phyloP scores from a whole-genome alignment of 37 sponge, comb jelly and placozoan genomes.

The Mnemiopsis leidyi region DNA sequence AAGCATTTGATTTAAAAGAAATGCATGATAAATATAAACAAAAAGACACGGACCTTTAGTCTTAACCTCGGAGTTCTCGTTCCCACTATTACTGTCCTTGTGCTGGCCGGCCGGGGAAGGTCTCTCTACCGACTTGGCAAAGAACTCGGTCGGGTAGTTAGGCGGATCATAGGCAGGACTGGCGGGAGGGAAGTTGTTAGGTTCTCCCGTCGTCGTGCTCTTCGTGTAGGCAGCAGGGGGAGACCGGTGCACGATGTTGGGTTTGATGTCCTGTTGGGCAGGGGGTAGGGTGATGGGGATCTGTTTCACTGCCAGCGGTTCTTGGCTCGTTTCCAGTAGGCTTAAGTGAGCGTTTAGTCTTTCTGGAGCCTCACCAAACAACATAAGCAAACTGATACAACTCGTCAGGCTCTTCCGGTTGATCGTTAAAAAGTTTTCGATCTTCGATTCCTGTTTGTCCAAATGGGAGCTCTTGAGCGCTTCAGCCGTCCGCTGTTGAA shows the following conservation, averaged over 20 bases:
- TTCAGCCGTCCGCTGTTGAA: constrained; percentile 36
- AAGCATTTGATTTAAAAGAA: no score
- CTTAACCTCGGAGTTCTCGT: neutral
- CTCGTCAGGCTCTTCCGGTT: constrained; percentile 56
- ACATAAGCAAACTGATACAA: constrained; percentile 47
- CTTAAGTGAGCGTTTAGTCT: neutral
- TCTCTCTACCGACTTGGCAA: constrained; percentile 17
- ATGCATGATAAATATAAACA: no score
- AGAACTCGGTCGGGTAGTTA: neutral
- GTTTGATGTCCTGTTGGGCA: neutral
- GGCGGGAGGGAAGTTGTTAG: constrained; percentile 14
- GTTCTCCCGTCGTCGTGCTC: neutral
- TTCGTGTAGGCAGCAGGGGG: neutral
- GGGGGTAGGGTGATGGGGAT: constrained; percentile 20
- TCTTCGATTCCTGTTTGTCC: constrained; percentile 34
- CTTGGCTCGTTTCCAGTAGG: constrained; percentile 35
- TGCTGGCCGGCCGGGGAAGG: constrained; percentile 9
- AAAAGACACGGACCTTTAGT: neutral
- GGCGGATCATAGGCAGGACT: constrained; percentile 38
- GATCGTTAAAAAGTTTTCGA: constrained; percentile 39
- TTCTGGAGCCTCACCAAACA: constrained; percentile 42
- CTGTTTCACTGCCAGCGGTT: neutral
- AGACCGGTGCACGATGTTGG: constrained; percentile 29
- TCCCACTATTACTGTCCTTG: constrained; percentile 4
- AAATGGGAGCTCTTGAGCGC: constrained; percentile 54